These are phyloP conservation scores for Myotis brandtii DNA, from an alignment of 2,113 vertebrate genomes.

Conservation along the genomic window DNA sequence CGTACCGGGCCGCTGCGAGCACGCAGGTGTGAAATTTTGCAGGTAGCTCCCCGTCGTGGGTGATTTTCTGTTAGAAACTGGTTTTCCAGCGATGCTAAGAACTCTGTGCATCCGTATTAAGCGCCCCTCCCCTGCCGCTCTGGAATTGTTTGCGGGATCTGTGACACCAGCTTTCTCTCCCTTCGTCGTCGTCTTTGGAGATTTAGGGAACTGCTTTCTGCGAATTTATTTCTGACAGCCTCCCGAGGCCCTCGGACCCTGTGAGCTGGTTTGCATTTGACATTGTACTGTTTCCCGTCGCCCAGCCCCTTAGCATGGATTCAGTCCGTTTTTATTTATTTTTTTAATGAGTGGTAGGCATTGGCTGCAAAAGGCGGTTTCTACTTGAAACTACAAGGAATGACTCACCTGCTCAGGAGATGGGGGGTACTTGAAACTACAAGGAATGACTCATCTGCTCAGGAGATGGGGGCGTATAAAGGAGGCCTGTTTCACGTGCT, in stretches of 20 bases:
- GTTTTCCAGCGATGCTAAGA: slow-evolving; percentile 79
- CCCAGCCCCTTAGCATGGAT: slow-evolving; percentile 36
- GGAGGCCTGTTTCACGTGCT: not conserved
- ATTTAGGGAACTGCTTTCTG: slow-evolving; percentile 83
- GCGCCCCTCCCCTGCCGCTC: slow-evolving; percentile 80
- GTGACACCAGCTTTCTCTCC: slow-evolving; percentile 72
- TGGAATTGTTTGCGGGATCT: slow-evolving; percentile 79
- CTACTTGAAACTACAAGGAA: not conserved
- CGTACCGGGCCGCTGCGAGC: slow-evolving; percentile 86
- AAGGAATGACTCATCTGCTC: not conserved
- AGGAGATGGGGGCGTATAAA: not conserved
- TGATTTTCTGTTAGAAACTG: slow-evolving; percentile 84
- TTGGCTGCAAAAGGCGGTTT: not conserved
- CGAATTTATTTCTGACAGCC: slow-evolving; percentile 78
- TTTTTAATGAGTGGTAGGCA: slow-evolving; percentile 44
- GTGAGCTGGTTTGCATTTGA: slow-evolving; percentile 76
- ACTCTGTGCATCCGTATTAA: slow-evolving; percentile 79
- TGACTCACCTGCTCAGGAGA: not conserved
- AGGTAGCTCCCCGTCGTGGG: slow-evolving; percentile 85
- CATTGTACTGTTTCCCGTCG: slow-evolving; percentile 51
- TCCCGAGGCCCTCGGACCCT: slow-evolving; percentile 70
- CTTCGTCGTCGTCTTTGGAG: slow-evolving; percentile 69
- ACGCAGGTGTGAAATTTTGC: slow-evolving; percentile 86
- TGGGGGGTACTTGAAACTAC: not conserved
- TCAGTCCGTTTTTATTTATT: not conserved